These are phyloP conservation scores for Perizoma flavofasciatum DNA, from an alignment of 2,888 invertebrate species.

Conservation along the genomic window DNA sequence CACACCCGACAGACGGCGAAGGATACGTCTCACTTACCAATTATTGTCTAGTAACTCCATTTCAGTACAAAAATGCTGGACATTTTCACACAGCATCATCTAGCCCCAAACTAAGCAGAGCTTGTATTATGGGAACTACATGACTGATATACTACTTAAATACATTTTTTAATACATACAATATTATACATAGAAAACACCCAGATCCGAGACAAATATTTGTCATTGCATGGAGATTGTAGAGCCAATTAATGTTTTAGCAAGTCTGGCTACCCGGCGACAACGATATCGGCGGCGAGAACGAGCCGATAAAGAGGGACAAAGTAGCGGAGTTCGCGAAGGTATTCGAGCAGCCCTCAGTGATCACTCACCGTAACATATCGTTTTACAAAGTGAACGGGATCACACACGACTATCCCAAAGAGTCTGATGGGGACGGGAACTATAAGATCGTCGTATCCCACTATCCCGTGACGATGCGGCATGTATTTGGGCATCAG, in stretches of 20 bases:
- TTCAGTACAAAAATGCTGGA: too few relatives aligned
- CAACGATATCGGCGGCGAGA: conserved; percentile 98
- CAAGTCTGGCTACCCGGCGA: conserved; percentile 96
- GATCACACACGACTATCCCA: conserved; percentile 86
- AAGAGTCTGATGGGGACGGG: conserved; percentile 59
- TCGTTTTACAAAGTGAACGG: conserved; percentile 90
- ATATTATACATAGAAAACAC: too few relatives aligned
- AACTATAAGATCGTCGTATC: conserved; percentile 87
- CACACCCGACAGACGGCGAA: too few relatives aligned
- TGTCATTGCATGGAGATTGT: too few relatives aligned
- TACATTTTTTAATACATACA: too few relatives aligned
- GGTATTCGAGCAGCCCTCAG: conserved; percentile 88
- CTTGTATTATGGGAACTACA: too few relatives aligned
- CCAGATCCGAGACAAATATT: too few relatives aligned
- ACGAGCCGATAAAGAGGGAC: conserved; percentile 86
- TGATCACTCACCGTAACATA: conserved; percentile 84
- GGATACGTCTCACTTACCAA: too few relatives aligned
- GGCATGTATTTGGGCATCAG: conserved; percentile 66
- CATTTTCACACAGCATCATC: too few relatives aligned
- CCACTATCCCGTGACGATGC: conserved; percentile 86
- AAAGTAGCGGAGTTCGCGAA: conserved; percentile 89
- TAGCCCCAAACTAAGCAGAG: too few relatives aligned
- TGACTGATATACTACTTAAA: too few relatives aligned
- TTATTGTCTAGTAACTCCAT: too few relatives aligned
- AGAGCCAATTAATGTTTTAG: conserved; percentile 60